Base-by-base conservation (phyloP, 2,113 vertebrate genomes). In the Python bivittatus region DNA sequence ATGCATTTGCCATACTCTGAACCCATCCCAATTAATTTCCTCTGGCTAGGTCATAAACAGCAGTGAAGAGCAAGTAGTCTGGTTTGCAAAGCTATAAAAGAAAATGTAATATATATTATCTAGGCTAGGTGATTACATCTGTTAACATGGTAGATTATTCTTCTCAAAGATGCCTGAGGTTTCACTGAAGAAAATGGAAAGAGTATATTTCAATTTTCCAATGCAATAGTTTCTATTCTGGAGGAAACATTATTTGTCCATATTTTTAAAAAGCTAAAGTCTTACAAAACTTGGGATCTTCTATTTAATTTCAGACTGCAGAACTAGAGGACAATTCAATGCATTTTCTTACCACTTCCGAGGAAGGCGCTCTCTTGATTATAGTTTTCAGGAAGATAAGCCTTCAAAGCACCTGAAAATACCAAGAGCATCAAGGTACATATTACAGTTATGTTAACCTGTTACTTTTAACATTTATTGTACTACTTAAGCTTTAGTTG, bases 301-400 rank as follows among this genome's bases (percentile, higher is more conserved):
- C 91, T 29, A 0, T 94, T 29, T 84, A 8, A 90, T 93, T 95
- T 64, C 96, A 99, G 99, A 99, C 96, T 99, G 99, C 95, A 98
- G 99, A 96, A 99, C 99, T 91, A 98, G 99, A 96, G 99, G 99
- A 42, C 99, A 99, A 96, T 99, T 99, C 96, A 99, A 99, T 57
- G 98, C 98, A 0, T 98, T 99, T 94, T 99, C 99, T 0, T 98
- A 98, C 91, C 99, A 99, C 90, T 99, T 99, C 93, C 98, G 99
- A 91, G 99, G 99, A 91, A 98, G 98, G 90, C 97, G 99, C 44
- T 99, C 99, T 92, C 97, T 97, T 3, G 98, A 99, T 23, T 98
- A 99, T 96, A 99, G 99, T 97, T 99, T 98, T 96, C 96, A 90
- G 61, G 98, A 98, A 84, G 98, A 98, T 7, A 96, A 96, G 85